These are phyloP conservation scores for Zaprionus camerounensis DNA, from an alignment of 1,140 invertebrate genomes.

Conservation along the genomic window DNA sequence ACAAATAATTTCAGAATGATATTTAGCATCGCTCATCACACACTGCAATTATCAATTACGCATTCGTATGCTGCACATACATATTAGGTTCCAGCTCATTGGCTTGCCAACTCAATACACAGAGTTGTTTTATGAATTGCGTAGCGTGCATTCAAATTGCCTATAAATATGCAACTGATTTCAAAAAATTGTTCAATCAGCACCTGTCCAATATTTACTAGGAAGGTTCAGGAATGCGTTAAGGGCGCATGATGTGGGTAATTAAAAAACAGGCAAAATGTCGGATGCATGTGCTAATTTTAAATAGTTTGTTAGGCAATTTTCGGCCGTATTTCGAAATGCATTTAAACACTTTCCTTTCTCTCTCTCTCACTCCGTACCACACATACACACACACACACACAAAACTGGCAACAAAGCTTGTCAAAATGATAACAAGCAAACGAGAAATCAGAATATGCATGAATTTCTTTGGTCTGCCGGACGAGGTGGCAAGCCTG, in stretches of 20 bases:
- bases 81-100: neutral
- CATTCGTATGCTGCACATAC: neutral
- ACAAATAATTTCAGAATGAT: neutral
- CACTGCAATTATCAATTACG: slow-evolving; percentile 3
- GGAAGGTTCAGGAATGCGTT: neutral
- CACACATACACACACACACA: neutral
- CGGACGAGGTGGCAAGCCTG: slow-evolving; percentile 23
- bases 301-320: slow-evolving; percentile 56
- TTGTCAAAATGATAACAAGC: slow-evolving; percentile 24
- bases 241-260: neutral
- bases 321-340: slow-evolving; percentile 14
- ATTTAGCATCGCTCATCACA: neutral
- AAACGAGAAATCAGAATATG: slow-evolving; percentile 9
- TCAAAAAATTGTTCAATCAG: slow-evolving; percentile 23
- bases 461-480: slow-evolving; percentile 21
- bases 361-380: neutral
- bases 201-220: slow-evolving; percentile 1
- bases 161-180: slow-evolving; percentile 24
- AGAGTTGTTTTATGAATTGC: neutral
- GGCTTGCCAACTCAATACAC: neutral
- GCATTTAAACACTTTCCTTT: neutral
- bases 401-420: neutral
- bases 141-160: slow-evolving; percentile 48
- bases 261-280: slow-evolving; percentile 3
- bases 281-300: slow-evolving; percentile 44